Conservation (phyloP, 1,140 invertebrate species). For the Cardiocondyla obscurior region DNA sequence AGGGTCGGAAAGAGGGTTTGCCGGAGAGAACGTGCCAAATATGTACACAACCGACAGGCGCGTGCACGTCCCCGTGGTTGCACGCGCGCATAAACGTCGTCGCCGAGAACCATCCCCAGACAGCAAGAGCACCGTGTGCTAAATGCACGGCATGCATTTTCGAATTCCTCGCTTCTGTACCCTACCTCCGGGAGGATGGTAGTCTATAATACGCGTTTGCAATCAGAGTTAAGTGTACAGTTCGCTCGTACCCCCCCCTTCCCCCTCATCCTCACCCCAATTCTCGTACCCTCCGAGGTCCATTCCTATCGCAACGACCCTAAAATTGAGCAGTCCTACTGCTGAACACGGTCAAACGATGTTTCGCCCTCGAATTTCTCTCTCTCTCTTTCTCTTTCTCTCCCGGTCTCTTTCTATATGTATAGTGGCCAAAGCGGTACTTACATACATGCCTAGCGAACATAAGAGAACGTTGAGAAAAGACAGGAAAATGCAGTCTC, state of each 20-base stretch:
- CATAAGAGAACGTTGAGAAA: neutral
- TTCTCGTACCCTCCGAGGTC: neutral
- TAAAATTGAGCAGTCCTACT: conserved; percentile 19
- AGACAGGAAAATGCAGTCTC: neutral
- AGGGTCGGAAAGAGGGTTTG: neutral
- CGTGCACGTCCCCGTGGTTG: conserved; percentile 14
- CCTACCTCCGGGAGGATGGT: neutral
- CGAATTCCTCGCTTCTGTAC: neutral
- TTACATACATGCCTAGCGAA: neutral
- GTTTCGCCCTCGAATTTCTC: neutral
- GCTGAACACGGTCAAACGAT: neutral
- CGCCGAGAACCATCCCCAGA: neutral
- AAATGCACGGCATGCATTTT: conserved; percentile 48
- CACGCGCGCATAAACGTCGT: neutral
- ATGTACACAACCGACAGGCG: conserved; percentile 45
- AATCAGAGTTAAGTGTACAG: conserved; percentile 63
- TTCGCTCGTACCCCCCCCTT: neutral
- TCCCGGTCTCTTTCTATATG: neutral
- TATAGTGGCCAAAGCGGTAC: neutral
- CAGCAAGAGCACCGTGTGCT: neutral
- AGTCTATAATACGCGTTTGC: conserved; percentile 55
- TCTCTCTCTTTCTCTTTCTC: neutral
- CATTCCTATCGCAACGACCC: neutral
- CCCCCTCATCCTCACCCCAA: neutral
- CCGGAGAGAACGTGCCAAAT: conserved; percentile 42